Conservation (phyloP, 1,140 invertebrate species). For the Chironomus tepperi region DNA sequence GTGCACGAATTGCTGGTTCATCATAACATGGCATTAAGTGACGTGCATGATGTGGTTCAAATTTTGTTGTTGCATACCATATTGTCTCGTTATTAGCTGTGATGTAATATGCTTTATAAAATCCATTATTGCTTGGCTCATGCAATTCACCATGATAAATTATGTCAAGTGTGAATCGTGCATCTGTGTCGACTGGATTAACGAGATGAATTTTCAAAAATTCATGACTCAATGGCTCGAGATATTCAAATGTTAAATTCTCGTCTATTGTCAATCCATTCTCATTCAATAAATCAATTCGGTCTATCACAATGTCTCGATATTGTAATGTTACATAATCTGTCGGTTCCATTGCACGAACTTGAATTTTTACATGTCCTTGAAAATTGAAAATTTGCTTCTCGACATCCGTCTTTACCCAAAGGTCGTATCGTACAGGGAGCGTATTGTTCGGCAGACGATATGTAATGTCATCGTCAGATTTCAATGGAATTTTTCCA, state of each 20-base stretch:
- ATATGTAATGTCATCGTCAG: background rate
- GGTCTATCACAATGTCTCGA: background rate
- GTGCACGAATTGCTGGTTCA: slow-evolving; percentile 65
- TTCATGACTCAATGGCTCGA: background rate
- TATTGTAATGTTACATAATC: background rate
- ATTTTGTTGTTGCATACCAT: background rate
- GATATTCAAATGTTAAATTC: background rate
- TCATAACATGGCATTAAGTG: slow-evolving; percentile 55
- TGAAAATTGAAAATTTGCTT: background rate
- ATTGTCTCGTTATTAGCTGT: background rate
- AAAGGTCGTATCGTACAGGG: background rate
- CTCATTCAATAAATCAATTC: background rate
- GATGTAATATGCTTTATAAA: background rate
- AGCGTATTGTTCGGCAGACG: background rate
- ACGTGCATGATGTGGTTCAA: slow-evolving; percentile 5
- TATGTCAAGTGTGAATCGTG: background rate
- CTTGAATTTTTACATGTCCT: background rate
- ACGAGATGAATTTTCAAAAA: background rate
- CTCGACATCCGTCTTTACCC: background rate
- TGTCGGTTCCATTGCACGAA: background rate
- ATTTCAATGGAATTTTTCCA: background rate
- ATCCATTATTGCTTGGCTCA: background rate
- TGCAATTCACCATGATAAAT: background rate
- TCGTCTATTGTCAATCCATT: background rate
- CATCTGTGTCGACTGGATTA: background rate